Evolutionary conservation across 2,113 vertebrate genomes (phyloP).

Genomic region (Ictalurus furcatus): DNA sequence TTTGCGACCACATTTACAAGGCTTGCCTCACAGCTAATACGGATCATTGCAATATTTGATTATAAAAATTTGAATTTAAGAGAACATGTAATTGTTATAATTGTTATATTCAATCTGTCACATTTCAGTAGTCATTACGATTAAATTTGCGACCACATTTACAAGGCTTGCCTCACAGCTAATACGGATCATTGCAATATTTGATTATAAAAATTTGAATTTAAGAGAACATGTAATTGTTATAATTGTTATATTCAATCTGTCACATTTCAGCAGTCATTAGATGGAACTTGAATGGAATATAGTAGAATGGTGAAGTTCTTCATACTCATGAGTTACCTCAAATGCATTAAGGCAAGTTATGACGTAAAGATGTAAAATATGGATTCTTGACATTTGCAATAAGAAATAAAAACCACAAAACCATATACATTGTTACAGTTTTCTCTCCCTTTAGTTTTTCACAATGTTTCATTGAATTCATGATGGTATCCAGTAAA

Average conservation of each 20-base stretch:
- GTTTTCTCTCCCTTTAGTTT: background rate
- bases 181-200: background rate
- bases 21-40: background rate
- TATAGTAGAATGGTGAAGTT: background rate
- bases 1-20: background rate
- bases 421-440: background rate
- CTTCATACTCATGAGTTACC: background rate
- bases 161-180: background rate
- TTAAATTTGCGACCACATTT: background rate
- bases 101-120: background rate
- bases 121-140: background rate
- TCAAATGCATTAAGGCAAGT: background rate
- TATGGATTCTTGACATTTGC: constrained; percentile 15
- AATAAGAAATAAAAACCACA: constrained; percentile 4
- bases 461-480: background rate
- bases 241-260: background rate
- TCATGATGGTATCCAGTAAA: background rate
- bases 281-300: background rate
- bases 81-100: background rate
- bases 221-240: background rate
- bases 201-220: background rate
- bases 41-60: background rate
- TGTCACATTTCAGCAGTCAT: background rate
- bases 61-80: background rate
- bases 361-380: background rate